Evolutionary conservation across 2,113 vertebrate genomes (phyloP), one percentile per base, ranked within the genome.

Genomic region (Acrocephalus kingi): DNA sequence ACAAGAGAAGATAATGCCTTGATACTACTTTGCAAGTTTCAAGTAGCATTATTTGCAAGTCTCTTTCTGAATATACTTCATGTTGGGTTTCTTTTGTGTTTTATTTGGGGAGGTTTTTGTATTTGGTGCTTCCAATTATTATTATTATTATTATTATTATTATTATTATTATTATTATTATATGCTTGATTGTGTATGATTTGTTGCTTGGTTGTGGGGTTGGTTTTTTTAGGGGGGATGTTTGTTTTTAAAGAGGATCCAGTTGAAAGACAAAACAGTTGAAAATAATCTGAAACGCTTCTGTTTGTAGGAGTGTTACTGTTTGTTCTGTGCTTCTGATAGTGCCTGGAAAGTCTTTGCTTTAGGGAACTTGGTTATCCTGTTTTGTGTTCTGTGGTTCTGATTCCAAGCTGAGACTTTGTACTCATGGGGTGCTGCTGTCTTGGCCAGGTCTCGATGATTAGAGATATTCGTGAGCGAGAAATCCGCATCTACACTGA

Each of bases 401-500:
- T 84, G 35, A n/a, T 69, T 93, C 43, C 10, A 33, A 30, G 46
- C 49, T 93, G 49, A 66, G 24, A 16, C 37, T 43, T 13, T 9
- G 13, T 63, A 5, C 15, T 91, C 19, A 37, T 0, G 5, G 10
- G 3, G 3, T 63, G 33, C 46, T 91, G 51, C 85, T 91, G 87
- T 72, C 55, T 43, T 68, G 7, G 66, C 4, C 84, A 99, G 99
- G 99, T 99, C 66, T 99, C 99, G 0, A 99, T 99, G 99, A 99
- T 99, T 55, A 97, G 99, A 94, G 99, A 99, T 95, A 99, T 99
- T 90, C 97, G 99, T 55, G 99, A 99, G 90, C 97, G 99, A 59
- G 99, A 99, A 97, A 99, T 99, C 95, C 98, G 99, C 49, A 99
- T 99, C 94, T 99, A 99, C 90, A 99, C 99, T 0, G 99, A 99